Evolutionary conservation across 2,888 invertebrate genomes (phyloP).

Genomic region (Eilema caniola): DNA sequence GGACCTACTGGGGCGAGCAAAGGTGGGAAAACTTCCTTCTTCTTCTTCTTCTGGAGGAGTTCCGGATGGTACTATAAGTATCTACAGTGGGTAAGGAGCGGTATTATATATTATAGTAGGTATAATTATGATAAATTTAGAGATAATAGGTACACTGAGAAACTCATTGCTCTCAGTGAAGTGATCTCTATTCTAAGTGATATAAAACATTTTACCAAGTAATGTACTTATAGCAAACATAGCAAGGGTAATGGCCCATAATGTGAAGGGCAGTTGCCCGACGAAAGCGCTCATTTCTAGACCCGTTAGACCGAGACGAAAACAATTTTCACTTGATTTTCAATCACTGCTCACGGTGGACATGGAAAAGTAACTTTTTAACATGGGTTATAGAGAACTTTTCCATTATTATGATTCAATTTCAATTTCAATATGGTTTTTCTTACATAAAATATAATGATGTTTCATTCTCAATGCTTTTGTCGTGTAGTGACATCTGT

Average conservation of each 20-base stretch:
- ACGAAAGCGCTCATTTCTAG: constrained; percentile 63
- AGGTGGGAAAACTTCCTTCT: too few relatives aligned
- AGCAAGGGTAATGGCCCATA: constrained; percentile 57
- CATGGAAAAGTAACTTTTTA: constrained; percentile 34
- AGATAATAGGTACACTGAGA: too few relatives aligned
- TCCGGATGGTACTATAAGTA: too few relatives aligned
- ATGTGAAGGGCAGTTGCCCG: constrained; percentile 67
- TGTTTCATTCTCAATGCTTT: not conserved
- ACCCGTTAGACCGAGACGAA: constrained; percentile 62
- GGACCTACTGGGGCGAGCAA: too few relatives aligned
- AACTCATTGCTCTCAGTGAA: too few relatives aligned
- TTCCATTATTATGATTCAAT: constrained; percentile 34
- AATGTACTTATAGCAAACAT: constrained; percentile 31
- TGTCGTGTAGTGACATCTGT: constrained; percentile 36
- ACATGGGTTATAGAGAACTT: constrained; percentile 29
- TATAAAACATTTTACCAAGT: constrained; percentile 27
- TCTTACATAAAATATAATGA: not conserved
- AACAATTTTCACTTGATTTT: constrained; percentile 72
- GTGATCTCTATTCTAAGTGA: constrained; percentile 13
- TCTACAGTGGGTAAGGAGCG: too few relatives aligned
- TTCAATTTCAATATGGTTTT: constrained; percentile 32
- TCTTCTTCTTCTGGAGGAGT: too few relatives aligned
- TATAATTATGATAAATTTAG: too few relatives aligned
- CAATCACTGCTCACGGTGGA: constrained; percentile 57
- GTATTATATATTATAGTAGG: too few relatives aligned